Conservation (phyloP, 2,113 vertebrate genomes). For the Leucosticte australis region DNA sequence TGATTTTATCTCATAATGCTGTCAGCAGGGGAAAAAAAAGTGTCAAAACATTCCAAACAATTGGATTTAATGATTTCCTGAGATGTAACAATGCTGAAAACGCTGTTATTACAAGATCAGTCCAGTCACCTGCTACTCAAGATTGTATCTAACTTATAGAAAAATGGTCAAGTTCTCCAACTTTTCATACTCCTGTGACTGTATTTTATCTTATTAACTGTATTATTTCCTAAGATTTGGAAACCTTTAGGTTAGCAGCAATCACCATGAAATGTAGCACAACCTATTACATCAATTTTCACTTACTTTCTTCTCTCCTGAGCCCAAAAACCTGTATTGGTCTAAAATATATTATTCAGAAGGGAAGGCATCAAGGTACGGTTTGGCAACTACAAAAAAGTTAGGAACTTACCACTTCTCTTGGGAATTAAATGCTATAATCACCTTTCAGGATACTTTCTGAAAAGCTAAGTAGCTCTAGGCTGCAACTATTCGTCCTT, state of each 20-base stretch:
- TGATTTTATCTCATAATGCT: background rate
- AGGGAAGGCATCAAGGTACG: background rate
- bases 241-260: background rate
- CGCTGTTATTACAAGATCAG: background rate
- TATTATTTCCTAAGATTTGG: background rate
- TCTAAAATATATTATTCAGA: background rate
- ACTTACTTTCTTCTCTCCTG: background rate
- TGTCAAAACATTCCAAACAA: background rate
- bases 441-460: background rate
- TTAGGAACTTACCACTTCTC: background rate
- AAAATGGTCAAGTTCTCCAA: background rate
- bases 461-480: background rate
- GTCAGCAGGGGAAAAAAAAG: background rate
- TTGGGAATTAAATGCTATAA: background rate
- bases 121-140: background rate
- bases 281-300: background rate
- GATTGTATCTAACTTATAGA: background rate
- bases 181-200: background rate
- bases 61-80: background rate
- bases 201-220: background rate
- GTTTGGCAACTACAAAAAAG: constrained; percentile 3
- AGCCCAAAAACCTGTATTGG: background rate
- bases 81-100: background rate
- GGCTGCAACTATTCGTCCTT: background rate
- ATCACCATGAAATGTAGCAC: background rate